These are phyloP conservation scores for Pomatorhinus ruficollis DNA, from an alignment of 2,113 vertebrate genomes.

Conservation along the genomic window DNA sequence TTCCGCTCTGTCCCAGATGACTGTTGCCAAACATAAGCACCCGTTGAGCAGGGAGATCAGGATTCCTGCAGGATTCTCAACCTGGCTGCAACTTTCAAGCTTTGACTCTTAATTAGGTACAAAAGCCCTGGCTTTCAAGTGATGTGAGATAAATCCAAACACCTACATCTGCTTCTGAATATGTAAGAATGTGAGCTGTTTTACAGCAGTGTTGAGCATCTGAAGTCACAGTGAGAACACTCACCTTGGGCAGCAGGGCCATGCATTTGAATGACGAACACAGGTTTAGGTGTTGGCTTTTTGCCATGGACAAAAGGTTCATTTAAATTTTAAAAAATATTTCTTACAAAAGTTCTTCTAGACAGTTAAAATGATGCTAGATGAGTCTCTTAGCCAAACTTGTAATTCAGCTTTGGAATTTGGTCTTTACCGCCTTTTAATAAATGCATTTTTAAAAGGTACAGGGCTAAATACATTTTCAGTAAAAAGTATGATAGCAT, in stretches of 20 bases:
- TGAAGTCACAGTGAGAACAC: neutral
- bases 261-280: neutral
- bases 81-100: neutral
- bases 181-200: neutral
- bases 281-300: neutral
- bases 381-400: neutral
- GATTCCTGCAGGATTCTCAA: neutral
- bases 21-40: neutral
- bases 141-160: neutral
- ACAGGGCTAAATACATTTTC: neutral
- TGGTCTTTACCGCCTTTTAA: neutral
- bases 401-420: slow-evolving; percentile 2
- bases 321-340: neutral
- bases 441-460: neutral
- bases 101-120: neutral
- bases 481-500: neutral
- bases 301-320: neutral
- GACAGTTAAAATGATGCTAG: neutral
- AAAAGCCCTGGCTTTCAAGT: neutral
- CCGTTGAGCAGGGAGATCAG: neutral
- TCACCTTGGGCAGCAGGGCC: neutral
- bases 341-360: neutral
- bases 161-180: neutral
- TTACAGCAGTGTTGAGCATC: neutral
- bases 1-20: neutral